These are phyloP conservation scores for Varanus salvator DNA, from an alignment of 2,113 vertebrate species.

Conservation along the genomic window DNA sequence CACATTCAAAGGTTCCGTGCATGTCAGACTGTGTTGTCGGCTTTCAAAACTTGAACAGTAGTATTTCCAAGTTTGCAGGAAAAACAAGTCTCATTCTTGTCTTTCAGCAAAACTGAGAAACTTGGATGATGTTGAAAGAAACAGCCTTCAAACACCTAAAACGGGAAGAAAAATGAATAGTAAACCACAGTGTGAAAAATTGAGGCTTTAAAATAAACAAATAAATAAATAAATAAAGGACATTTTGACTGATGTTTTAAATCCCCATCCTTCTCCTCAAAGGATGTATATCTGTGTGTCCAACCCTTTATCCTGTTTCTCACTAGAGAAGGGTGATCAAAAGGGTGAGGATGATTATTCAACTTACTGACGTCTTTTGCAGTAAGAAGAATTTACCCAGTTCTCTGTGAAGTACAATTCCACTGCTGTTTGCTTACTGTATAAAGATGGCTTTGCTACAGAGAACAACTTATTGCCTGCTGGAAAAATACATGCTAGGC, in stretches of 20 bases:
- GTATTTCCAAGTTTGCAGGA: constrained; percentile 57
- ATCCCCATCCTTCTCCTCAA: neutral
- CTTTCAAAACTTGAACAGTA: constrained; percentile 56
- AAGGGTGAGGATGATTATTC: neutral
- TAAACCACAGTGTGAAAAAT: constrained; percentile 13
- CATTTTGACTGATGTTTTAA: constrained; percentile 2
- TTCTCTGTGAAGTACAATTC: constrained; percentile 17
- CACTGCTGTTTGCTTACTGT: constrained; percentile 19
- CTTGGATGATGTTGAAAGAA: constrained; percentile 51
- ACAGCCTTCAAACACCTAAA: constrained; percentile 46
- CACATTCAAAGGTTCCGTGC: neutral
- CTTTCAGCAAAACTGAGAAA: constrained; percentile 46
- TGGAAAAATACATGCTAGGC: constrained; percentile 24
- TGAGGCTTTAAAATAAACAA: neutral
- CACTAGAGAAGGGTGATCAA: neutral
- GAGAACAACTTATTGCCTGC: constrained; percentile 30
- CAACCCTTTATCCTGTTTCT: neutral
- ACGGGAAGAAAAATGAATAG: constrained; percentile 36
- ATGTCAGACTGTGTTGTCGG: constrained; percentile 45
- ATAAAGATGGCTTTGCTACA: constrained; percentile 39
- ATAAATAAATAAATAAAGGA: neutral
- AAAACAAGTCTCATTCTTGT: constrained; percentile 52
- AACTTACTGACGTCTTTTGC: constrained; percentile 12
- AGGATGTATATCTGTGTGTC: neutral
- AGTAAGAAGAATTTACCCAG: neutral